These are phyloP conservation scores for Artemia sinica DNA, from an alignment of 2,888 invertebrate genomes.

Conservation along the genomic window DNA sequence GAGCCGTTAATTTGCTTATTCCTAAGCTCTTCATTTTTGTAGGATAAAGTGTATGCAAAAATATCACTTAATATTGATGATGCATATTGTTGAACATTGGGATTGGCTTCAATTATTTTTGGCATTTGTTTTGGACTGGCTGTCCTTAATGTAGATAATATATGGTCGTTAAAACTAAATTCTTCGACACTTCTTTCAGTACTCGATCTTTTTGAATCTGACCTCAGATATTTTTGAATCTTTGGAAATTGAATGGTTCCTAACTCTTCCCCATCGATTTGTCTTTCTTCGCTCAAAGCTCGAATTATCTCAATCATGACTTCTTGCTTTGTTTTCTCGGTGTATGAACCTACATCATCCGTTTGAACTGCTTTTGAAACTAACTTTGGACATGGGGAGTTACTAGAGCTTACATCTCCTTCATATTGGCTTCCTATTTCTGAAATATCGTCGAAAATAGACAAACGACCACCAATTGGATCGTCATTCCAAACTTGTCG, in stretches of 20 bases:
- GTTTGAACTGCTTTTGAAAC: background rate
- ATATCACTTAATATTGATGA: slow-evolving; percentile 7
- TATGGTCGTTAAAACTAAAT: slow-evolving; percentile 26
- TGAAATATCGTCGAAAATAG: slow-evolving; percentile 7
- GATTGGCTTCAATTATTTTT: background rate
- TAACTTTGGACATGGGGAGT: slow-evolving; percentile 9
- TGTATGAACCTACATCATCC: background rate
- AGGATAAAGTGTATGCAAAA: slow-evolving; percentile 1
- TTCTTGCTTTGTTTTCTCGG: slow-evolving; percentile 10
- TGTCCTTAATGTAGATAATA: slow-evolving; percentile 17
- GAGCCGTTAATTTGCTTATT: background rate
- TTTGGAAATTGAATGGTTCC: background rate
- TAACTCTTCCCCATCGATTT: background rate
- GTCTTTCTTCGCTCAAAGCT: slow-evolving; percentile 8
- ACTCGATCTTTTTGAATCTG: slow-evolving; percentile 33
- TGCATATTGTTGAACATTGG: background rate
- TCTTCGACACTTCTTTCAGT: slow-evolving; percentile 27
- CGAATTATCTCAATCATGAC: slow-evolving; percentile 12
- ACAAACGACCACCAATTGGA: background rate
- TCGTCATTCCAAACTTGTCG: slow-evolving; percentile 6
- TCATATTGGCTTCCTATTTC: slow-evolving; percentile 11
- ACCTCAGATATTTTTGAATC: slow-evolving; percentile 3
- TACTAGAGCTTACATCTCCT: slow-evolving; percentile 9
- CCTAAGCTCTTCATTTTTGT: background rate
- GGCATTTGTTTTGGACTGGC: background rate